Conservation (phyloP, 2,113 vertebrate genomes). For the Mobula birostris region DNA sequence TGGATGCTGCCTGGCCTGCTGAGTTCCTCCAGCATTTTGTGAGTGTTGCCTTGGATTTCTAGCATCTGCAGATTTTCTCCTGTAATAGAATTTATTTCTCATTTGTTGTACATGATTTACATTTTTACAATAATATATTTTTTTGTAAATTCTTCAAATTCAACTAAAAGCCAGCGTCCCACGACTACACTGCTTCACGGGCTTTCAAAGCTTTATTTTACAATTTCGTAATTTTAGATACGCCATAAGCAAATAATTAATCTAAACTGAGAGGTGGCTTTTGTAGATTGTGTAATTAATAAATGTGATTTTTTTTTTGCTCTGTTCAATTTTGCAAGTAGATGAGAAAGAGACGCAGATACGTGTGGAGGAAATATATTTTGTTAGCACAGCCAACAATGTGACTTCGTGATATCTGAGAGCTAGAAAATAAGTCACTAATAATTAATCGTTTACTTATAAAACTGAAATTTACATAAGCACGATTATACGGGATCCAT, state of each 20-base stretch:
- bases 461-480: background rate
- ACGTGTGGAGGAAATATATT: too few species aligned
- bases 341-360: background rate
- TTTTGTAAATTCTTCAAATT: background rate
- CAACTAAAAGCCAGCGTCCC: background rate
- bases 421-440: background rate
- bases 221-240: too few species aligned
- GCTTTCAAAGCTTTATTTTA: background rate
- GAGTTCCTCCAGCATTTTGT: too few species aligned
- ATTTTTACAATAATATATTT: background rate
- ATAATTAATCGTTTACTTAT: constrained; percentile 18
- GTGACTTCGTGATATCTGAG: background rate
- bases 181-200: background rate
- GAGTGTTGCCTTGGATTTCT: too few species aligned
- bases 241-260: background rate
- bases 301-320: background rate
- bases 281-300: background rate
- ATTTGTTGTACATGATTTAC: background rate
- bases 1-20: too few species aligned
- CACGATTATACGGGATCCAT: background rate
- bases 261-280: background rate
- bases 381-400: background rate
- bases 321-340: background rate
- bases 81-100: background rate
- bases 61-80: too few species aligned